phyloP scores from a whole-genome alignment of 2,888 invertebrate species.

The Carpatolechia fugitivella region DNA sequence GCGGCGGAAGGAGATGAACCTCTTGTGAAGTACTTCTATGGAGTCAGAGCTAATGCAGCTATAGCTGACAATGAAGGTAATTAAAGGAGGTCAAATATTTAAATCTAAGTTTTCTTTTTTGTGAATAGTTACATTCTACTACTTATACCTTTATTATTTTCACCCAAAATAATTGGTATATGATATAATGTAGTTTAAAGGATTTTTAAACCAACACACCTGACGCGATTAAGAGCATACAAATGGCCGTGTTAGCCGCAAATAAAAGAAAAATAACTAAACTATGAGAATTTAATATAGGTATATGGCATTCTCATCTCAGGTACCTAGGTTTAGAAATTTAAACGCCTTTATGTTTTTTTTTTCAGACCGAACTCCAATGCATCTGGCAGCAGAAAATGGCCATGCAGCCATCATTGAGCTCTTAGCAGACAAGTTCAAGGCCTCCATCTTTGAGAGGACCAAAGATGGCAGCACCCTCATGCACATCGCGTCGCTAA shows the following conservation, averaged over 20 bases:
- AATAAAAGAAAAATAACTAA: too few relatives aligned
- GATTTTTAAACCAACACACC: too few relatives aligned
- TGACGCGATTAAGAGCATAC: too few relatives aligned
- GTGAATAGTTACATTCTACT: not conserved
- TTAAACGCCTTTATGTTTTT: too few relatives aligned
- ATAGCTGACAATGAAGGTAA: constrained; percentile 94
- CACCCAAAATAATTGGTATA: not conserved
- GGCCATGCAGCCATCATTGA: constrained; percentile 98
- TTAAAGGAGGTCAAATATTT: too few relatives aligned
- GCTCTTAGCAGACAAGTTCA: constrained; percentile 97
- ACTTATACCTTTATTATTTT: not conserved
- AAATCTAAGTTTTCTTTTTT: too few relatives aligned
- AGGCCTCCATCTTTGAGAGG: constrained; percentile 96
- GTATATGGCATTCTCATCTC: too few relatives aligned
- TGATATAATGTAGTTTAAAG: too few relatives aligned
- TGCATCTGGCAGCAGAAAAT: constrained; percentile 98
- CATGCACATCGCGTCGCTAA: constrained; percentile 98
- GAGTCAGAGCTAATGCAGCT: constrained; percentile 95
- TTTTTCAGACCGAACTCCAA: constrained; percentile 92
- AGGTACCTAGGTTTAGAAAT: too few relatives aligned
- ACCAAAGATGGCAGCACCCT: constrained; percentile 99
- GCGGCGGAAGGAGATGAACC: constrained; percentile 97
- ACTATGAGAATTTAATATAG: too few relatives aligned
- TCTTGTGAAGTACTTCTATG: constrained; percentile 96
- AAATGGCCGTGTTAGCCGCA: too few relatives aligned